These are phyloP conservation scores for Pelobates fuscus DNA, from an alignment of 2,113 vertebrate genomes.

Conservation along the genomic window DNA sequence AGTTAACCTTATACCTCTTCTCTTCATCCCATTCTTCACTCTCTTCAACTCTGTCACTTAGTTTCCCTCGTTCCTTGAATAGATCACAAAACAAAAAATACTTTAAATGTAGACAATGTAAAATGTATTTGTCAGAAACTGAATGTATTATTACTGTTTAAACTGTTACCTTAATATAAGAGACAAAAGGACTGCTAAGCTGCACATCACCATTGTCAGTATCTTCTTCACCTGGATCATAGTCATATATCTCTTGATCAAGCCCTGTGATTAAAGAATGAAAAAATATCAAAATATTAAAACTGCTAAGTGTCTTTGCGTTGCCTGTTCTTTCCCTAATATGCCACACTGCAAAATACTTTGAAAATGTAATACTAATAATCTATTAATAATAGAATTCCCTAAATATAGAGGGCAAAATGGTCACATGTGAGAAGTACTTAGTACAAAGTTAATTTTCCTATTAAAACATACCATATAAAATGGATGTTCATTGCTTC, in stretches of 20 bases:
- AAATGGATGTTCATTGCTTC: no score
- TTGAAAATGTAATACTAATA: no score
- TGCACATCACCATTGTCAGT: slow-evolving; percentile 81
- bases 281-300: not conserved
- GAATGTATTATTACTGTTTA: not conserved
- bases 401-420: no score
- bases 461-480: no score
- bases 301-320: no score
- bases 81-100: slow-evolving; percentile 38
- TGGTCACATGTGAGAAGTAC: no score
- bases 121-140: no score
- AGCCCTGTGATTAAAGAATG: slow-evolving; percentile 43
- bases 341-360: no score
- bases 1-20: slow-evolving; percentile 74
- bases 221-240: slow-evolving; percentile 85
- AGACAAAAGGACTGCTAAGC: slow-evolving; percentile 73
- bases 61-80: slow-evolving; percentile 81
- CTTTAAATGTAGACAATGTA: not conserved
- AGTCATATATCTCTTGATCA: slow-evolving; percentile 94
- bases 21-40: slow-evolving; percentile 83
- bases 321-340: no score
- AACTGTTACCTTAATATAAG: slow-evolving; percentile 83
- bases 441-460: no score
- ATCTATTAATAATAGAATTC: no score
- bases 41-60: slow-evolving; percentile 78